Base-by-base conservation (phyloP, 1,140 invertebrate species). In the Danaus melanippus region DNA sequence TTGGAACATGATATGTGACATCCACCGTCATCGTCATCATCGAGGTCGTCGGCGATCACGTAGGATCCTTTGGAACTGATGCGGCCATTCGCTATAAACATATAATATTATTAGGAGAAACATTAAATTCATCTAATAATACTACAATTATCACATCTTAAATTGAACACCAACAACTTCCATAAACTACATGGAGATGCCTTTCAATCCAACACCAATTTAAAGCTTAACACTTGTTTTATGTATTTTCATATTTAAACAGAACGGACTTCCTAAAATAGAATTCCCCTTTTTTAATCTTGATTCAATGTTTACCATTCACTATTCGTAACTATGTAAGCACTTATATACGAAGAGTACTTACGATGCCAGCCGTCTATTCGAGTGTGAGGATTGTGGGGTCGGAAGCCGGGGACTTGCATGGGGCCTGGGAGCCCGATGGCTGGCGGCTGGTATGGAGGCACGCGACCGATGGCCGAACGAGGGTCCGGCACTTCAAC, bases 281-380 rank as follows among this genome's bases (percentile, higher is more conserved):
- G 21, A 32, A 32, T 32, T 32, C 21, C 21, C 2, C 2, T 1
- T 32, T 32, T 32, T 32, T 32, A 32, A 7, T 32, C 21, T 32
- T 5, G 21, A 32, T 32, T 1, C 21, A 32, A 32, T 32, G 6
- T 32, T n/a, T 3, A 32, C 2, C 21, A 7, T 32, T 32, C 21
- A 32, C 21, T 8, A 32, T 32, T 32, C 21, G 6, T 32, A 32
- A 32, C 21, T 32, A 5, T 32, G 12, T 8, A 42, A 42, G 44
- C 8, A 46, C 11, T 21, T 42, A 42, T 15, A 12, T 15, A 42
- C n/a, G 9, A 12, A 49, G 39, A 46, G 21, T 52, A 83, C 80
- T 79, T 52, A 86, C 80, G 79, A 42, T 77, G 76, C 80, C 80
- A 84, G 10, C 55, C 53, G 9, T 83, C 80, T 32, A 83, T 71